phyloP scores from a whole-genome alignment of 2,888 invertebrate species.

The Athalia circularis region DNA sequence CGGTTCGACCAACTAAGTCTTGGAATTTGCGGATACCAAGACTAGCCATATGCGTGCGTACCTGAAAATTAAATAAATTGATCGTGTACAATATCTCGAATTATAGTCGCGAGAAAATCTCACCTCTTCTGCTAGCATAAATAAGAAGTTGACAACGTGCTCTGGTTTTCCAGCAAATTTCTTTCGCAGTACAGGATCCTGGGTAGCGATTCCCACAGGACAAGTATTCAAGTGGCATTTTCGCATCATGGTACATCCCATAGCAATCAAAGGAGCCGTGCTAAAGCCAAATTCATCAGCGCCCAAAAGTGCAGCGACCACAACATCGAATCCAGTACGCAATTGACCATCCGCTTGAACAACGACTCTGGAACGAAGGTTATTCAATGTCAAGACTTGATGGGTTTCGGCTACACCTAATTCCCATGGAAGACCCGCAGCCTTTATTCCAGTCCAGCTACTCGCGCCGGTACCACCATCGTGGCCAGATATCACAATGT shows the following conservation, averaged over 20 bases:
- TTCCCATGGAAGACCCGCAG: constrained; percentile 99
- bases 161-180: constrained; percentile 99
- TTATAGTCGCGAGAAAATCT: constrained; percentile 50
- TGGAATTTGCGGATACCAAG: constrained; percentile 92
- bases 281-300: constrained; percentile 99
- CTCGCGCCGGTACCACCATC: constrained; percentile 99
- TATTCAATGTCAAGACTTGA: constrained; percentile 95
- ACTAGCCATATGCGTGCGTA: constrained; percentile 92
- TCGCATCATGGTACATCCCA: constrained; percentile 99
- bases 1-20: constrained; percentile 94
- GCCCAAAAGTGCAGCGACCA: constrained; percentile 95
- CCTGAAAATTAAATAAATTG: constrained; percentile 74
- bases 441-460: constrained; percentile 99
- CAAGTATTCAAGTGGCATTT: constrained; percentile 99
- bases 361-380: constrained; percentile 93
- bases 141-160: constrained; percentile 97
- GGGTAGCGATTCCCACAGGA: constrained; percentile 99
- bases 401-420: constrained; percentile 98
- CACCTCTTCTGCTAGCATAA: constrained; percentile 98
- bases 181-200: constrained; percentile 95
- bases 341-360: constrained; percentile 98
- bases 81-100: neutral
- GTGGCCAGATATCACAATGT: constrained; percentile 98
- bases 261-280: constrained; percentile 97
- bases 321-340: constrained; percentile 95